Base-by-base conservation (phyloP, 2,113 vertebrate genomes). In the Grantiella picta region DNA sequence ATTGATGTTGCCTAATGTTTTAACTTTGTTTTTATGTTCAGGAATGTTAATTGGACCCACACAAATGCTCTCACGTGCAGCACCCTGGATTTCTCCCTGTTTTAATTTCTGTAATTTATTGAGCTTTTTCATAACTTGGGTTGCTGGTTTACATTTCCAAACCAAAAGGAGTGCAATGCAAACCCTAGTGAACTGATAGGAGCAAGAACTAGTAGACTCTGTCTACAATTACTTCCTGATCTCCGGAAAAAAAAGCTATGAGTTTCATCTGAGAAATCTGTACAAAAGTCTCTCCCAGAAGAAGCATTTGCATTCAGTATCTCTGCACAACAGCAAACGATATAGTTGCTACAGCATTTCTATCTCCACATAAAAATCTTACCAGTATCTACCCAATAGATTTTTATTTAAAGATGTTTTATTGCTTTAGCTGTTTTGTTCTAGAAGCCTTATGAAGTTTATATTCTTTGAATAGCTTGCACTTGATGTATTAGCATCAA, bases 31-130 rank as follows among this genome's bases (percentile, higher is more conserved):
- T 97, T 95, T 88, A 66, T 64, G 21, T 94, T 96, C 75, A 66
- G 73, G 59, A 96, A 97, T 94, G 69, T 95, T 94, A 96, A 96
- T 86, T 89, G 29, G 27, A 85, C 33, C 35, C 65, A 94, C 66
- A 61, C 66, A 90, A 92, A 28, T 23, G 65, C 63, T 87, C 45
- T 91, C 44, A 69, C 13, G 82, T 79, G 24, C 14, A 82, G 18
- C 45, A 38, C 38, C 28, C 20, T 89, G 0, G 11, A 59, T 91
- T 59, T 21, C 27, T 7, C 12, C 23, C 16, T 25, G 14, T 49
- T 85, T 92, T 77, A 65, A 92, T 86, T 83, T 64, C 40, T 61
- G 10, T 45, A 14, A 77, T 71, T 69, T 57, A 79, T 63, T 91
- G 40, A 63, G 63, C 5, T 82, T 73, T 91, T 89, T 85, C 42